Evolutionary conservation across 1,140 invertebrate species (phyloP).

Genomic region (Ectropis grisescens): DNA sequence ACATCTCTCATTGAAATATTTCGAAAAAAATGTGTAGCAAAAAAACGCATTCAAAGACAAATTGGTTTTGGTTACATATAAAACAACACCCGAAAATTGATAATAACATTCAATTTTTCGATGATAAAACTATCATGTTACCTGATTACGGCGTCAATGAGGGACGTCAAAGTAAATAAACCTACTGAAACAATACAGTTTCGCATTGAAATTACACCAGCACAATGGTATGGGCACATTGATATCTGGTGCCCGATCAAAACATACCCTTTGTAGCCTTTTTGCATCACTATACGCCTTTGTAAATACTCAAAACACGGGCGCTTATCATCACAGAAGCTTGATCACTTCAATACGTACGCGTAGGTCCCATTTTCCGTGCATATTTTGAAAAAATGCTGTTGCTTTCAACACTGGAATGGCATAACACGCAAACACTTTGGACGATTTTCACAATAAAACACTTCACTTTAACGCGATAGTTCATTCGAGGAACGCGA

Average conservation of each 20-base stretch:
- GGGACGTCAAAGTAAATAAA: slow-evolving; percentile 32
- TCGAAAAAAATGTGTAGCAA: no score
- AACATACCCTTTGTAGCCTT: slow-evolving; percentile 55
- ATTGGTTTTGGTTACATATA: no score
- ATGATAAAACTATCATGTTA: slow-evolving; percentile 13
- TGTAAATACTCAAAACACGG: slow-evolving; percentile 16
- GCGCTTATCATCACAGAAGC: slow-evolving; percentile 19
- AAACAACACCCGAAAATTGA: no score
- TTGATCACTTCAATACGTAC: slow-evolving; percentile 13
- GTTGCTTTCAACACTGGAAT: slow-evolving; percentile 53
- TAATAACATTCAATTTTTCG: slow-evolving; percentile 1
- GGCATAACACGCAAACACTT: slow-evolving; percentile 69
- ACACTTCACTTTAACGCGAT: slow-evolving; percentile 54
- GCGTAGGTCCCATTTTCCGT: slow-evolving; percentile 21
- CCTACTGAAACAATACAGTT: slow-evolving; percentile 33
- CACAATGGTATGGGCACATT: slow-evolving; percentile 60
- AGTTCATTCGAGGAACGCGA: slow-evolving; percentile 56
- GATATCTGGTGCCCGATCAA: slow-evolving; percentile 54
- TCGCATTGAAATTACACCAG: slow-evolving; percentile 41
- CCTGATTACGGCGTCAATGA: slow-evolving; percentile 20
- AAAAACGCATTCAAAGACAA: no score
- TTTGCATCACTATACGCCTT: slow-evolving; percentile 7
- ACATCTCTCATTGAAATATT: no score
- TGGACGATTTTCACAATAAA: slow-evolving; percentile 59
- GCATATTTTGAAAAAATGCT: slow-evolving; percentile 56